Base-by-base conservation (phyloP, 2,797 vertebrate species). In the Eurystomus glaucurus region DNA sequence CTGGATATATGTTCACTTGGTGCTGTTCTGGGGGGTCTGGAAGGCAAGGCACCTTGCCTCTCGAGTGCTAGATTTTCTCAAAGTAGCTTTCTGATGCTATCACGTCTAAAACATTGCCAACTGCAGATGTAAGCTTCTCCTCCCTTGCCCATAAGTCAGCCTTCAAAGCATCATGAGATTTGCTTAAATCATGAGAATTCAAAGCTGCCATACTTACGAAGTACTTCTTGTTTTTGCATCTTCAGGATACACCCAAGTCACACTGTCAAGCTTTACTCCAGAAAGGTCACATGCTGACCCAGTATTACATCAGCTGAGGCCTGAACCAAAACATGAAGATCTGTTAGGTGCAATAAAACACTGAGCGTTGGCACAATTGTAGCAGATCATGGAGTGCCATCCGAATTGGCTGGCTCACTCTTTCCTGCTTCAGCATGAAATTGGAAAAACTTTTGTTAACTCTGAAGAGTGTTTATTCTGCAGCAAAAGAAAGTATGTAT, bases 231-330 rank as follows among this genome's bases (percentile, higher is more conserved):
- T 95, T 97, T 97, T 89, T 71, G 71, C 7, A 0, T 81, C 90
- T 93, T 91, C 8, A 20, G 93, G 65, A 64, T 97, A 85, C 88
- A 96, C 88, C 88, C 93, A 85, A 92, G 88, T 97, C 95, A 97
- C 92, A 62, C 55, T 94, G 93, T 28, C 64, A 81, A 83, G 37
- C 51, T 80, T 92, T 95, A 46, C 71, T 92, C 68, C 69, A 58
- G 14, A 57, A 84, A 43, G 71, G 76, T 96, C 96, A 97, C 93
- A 88, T 91, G 95, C 50, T 92, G 71, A n/a, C 78, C 78, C 86
- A 80, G 54, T 28, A 57, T 95, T 92, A 83, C 84, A 91, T 91
- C 92, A 94, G 75, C 92, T 16, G 31, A 15, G 86, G 66, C 19
- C 58, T 62, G 43, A 87, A 80, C 46, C 48, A 94, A 91, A 85